Percentiles rank a stretch among this genome's conserved stretches.
These are phyloP conservation scores for Scaptomyza graminum DNA, from an alignment of 1,140 invertebrate species.

Conservation along the genomic window DNA sequence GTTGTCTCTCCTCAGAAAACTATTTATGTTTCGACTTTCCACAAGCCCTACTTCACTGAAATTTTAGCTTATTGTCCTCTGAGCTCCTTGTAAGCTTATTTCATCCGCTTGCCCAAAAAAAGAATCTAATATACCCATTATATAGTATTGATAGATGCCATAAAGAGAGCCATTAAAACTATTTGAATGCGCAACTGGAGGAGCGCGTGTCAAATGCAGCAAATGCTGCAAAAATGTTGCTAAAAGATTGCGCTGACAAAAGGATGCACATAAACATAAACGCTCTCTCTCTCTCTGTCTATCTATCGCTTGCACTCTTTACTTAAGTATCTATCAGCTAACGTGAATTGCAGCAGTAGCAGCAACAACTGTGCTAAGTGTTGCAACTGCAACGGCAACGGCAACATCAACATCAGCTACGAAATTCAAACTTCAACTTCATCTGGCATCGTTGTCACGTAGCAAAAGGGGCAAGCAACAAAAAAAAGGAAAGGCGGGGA, in stretches of 20 bases:
- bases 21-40: too few relatives aligned
- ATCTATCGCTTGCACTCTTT: neutral
- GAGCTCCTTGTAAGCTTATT: too few relatives aligned
- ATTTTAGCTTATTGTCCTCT: neutral
- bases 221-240: conserved; percentile 63
- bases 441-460: conserved; percentile 57
- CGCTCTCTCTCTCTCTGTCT: neutral
- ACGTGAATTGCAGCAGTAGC: neutral
- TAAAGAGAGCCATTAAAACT: conserved; percentile 15
- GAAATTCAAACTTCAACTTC: conserved; percentile 32
- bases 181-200: conserved; percentile 24
- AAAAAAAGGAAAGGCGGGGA: neutral
- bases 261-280: conserved; percentile 41
- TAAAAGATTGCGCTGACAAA: conserved; percentile 53
- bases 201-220: conserved; percentile 70
- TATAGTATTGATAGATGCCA: neutral
- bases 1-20: too few relatives aligned
- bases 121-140: conserved; percentile 1
- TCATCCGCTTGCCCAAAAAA: too few relatives aligned
- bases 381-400: conserved; percentile 17
- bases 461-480: conserved; percentile 11
- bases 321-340: conserved; percentile 6
- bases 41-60: too few relatives aligned
- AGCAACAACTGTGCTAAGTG: conserved; percentile 1
- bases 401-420: conserved; percentile 45